Evolutionary conservation across 1,140 invertebrate species (phyloP).

Genomic region (Anastatus disparis): DNA sequence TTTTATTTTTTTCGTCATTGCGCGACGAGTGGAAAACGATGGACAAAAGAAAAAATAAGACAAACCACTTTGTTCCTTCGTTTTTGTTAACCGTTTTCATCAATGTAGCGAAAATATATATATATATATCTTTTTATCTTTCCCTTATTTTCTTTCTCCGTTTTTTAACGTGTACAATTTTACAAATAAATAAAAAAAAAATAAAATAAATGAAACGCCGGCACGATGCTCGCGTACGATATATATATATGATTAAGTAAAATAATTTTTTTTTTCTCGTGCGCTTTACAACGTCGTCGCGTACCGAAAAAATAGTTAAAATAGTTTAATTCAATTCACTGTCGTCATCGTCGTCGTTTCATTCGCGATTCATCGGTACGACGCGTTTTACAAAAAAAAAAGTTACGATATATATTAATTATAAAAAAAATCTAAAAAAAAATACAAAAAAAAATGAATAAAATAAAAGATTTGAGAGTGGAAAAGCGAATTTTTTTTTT

Average conservation of each 20-base stretch:
- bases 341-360: not conserved
- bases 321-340: conserved; percentile 8
- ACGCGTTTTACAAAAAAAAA: conserved; percentile 5
- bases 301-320: conserved; percentile 1
- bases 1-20: too few relatives aligned
- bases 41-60: too few relatives aligned
- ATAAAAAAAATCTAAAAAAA: not conserved
- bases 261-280: too few relatives aligned
- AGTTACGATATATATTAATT: conserved; percentile 6
- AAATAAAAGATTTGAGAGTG: not conserved
- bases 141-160: not conserved
- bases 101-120: too few relatives aligned
- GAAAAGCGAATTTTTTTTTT: too few relatives aligned
- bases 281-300: not conserved
- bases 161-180: conserved; percentile 19
- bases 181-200: too few relatives aligned
- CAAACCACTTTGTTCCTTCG: conserved; percentile 2
- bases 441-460: too few relatives aligned
- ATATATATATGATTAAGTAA: too few relatives aligned
- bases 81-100: conserved; percentile 23
- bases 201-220: too few relatives aligned
- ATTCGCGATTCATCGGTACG: not conserved
- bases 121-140: conserved; percentile 4
- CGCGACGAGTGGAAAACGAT: not conserved
- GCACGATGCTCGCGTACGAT: not conserved